These are phyloP conservation scores for Lacerta agilis DNA, from an alignment of 2,797 vertebrate genomes.

Conservation along the genomic window DNA sequence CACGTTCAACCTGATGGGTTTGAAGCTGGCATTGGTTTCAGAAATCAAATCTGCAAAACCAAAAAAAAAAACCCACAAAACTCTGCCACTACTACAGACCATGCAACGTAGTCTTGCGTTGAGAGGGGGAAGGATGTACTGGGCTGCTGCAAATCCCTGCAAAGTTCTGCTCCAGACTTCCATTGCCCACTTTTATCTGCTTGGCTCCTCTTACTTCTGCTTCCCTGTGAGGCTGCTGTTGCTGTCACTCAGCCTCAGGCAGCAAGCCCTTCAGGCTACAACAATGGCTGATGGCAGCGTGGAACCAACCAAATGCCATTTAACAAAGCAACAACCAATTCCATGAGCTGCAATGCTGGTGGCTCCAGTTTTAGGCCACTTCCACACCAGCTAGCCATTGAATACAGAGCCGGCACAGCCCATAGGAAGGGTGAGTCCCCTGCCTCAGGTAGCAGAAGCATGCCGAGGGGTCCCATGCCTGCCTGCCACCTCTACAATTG, in stretches of 20 bases:
- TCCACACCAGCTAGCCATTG: no score
- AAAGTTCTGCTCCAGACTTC: not conserved
- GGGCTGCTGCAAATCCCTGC: not conserved
- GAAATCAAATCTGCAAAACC: not conserved
- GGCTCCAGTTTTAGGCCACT: not conserved
- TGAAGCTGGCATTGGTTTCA: not conserved
- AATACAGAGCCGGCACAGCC: no score
- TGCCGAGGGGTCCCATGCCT: no score
- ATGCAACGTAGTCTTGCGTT: not conserved
- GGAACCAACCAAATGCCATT: accelerated
- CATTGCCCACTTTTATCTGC: conserved; percentile 20
- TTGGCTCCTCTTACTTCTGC: conserved; percentile 19
- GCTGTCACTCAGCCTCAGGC: accelerated
- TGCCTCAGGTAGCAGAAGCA: no score
- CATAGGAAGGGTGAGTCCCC: no score
- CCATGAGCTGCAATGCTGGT: not conserved
- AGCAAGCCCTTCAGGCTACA: accelerated
- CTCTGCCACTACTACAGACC: not conserved
- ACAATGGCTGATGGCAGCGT: accelerated
- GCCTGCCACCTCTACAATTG: no score
- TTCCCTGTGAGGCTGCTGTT: not conserved
- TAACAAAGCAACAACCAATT: accelerated
- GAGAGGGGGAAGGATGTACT: not conserved
- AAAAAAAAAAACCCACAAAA: not conserved
- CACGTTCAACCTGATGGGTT: not conserved